These are phyloP conservation scores for Ashinkailepas kermadecensis DNA, from an alignment of 2,888 invertebrate genomes.

Conservation along the genomic window DNA sequence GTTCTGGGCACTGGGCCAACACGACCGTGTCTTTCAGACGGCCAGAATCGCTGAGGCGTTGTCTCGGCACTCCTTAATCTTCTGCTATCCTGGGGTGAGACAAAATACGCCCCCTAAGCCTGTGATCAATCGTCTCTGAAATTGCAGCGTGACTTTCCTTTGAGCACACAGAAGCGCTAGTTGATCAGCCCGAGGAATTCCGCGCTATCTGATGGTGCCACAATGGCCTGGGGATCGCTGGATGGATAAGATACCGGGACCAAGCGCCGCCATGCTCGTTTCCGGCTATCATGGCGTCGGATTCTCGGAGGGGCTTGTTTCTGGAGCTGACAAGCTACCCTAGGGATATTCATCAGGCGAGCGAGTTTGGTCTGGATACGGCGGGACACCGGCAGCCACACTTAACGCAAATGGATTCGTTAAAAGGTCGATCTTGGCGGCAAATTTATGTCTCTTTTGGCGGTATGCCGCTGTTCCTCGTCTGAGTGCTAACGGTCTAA, in stretches of 20 bases:
- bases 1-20: too few species aligned
- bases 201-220: not conserved
- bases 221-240: not conserved
- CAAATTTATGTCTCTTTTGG: constrained; percentile 20
- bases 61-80: too few species aligned
- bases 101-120: not conserved
- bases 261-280: not conserved
- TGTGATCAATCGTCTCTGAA: not conserved
- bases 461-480: not conserved
- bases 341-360: not conserved
- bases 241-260: not conserved
- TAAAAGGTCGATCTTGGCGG: constrained; percentile 18
- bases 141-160: not conserved
- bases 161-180: not conserved
- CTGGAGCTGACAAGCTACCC: not conserved
- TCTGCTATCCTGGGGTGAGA: too few species aligned
- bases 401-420: constrained; percentile 23
- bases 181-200: not conserved
- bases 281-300: not conserved
- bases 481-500: not conserved
- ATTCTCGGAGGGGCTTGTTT: not conserved
- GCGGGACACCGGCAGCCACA: constrained; percentile 1
- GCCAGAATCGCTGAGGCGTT: too few species aligned
- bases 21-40: too few species aligned
- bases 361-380: not conserved